Percentiles rank a stretch among this genome's conserved stretches.
These are phyloP conservation scores for Diorhabda sublineata DNA, from an alignment of 1,140 invertebrate genomes.

Conservation along the genomic window DNA sequence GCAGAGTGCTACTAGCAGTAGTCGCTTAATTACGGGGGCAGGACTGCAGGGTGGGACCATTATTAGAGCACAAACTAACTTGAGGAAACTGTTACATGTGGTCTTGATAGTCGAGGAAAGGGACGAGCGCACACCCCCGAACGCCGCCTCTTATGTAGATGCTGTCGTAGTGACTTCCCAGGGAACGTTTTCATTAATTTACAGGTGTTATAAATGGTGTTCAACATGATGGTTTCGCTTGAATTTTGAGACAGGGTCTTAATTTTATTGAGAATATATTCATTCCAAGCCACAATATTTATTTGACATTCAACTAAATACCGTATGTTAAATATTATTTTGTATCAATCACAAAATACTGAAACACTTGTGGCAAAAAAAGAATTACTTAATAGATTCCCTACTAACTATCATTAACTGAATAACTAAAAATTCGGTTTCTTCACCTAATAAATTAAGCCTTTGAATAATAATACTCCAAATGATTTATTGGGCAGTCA, in stretches of 20 bases:
- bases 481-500: no score
- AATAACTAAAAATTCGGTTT: no score
- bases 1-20: constrained; percentile 31
- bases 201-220: constrained; percentile 2
- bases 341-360: no score
- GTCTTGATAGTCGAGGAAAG: constrained; percentile 31
- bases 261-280: not conserved
- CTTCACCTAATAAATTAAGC: no score
- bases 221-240: not conserved
- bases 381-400: no score
- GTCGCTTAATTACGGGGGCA: constrained; percentile 43
- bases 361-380: no score
- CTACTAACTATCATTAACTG: no score
- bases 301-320: not conserved
- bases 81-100: constrained; percentile 42
- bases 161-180: not conserved
- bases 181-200: constrained; percentile 2
- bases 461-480: no score
- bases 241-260: not conserved
- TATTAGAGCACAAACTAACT: constrained; percentile 40
- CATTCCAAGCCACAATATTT: not conserved
- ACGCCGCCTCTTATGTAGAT: not conserved
- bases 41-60: constrained; percentile 39
- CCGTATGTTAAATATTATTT: no score
- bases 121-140: not conserved